phyloP scores from a whole-genome alignment of 2,888 invertebrate species.

The Zonitis immaculata region DNA sequence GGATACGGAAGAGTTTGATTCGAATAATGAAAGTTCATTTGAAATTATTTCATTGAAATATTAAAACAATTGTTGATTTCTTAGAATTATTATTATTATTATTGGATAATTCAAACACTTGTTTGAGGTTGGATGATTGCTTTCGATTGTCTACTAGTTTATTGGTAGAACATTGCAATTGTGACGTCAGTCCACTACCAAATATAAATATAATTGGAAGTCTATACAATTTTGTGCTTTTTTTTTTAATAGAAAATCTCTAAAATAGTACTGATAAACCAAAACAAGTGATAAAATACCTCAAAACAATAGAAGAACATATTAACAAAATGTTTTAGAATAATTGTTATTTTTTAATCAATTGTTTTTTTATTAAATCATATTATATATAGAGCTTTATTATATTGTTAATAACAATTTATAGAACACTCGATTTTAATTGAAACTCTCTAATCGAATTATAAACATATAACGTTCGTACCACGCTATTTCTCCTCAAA shows the following conservation, averaged over 20 bases:
- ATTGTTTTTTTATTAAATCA: background rate
- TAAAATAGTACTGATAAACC: conserved; percentile 11
- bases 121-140: background rate
- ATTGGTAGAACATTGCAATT: background rate
- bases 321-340: conserved; percentile 4
- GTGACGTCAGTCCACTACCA: background rate
- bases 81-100: no score
- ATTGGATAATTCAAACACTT: background rate
- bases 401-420: conserved; percentile 3
- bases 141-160: background rate
- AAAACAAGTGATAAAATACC: conserved; percentile 21
- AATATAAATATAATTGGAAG: background rate
- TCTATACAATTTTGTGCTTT: background rate
- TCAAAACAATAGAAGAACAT: conserved; percentile 4
- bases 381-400: no score
- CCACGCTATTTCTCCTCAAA: no score
- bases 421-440: conserved; percentile 1
- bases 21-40: conserved; percentile 42
- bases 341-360: background rate
- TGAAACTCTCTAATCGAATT: conserved; percentile 8
- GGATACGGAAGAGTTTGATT: conserved; percentile 38
- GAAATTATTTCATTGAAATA: conserved; percentile 41
- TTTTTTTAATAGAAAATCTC: background rate
- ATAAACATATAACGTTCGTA: no score
- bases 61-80: no score